Conservation (phyloP, 2,888 invertebrate genomes). For the Pheosia gnoma region DNA sequence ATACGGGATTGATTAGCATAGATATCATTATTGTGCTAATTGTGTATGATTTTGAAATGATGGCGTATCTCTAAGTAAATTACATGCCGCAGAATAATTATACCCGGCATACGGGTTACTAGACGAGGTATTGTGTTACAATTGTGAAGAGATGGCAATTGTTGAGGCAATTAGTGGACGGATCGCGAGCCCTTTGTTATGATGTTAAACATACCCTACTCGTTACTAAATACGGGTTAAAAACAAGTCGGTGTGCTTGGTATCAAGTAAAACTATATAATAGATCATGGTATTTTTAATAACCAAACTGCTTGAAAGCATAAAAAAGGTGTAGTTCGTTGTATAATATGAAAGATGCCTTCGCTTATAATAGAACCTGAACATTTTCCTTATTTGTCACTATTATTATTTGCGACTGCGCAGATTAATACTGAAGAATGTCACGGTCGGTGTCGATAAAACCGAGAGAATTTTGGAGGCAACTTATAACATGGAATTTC, state of each 20-base stretch:
- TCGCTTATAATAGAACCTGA: no score
- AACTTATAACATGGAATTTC: no score
- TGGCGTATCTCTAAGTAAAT: conserved; percentile 20
- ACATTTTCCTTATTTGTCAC: background rate
- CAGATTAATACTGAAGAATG: conserved; percentile 29
- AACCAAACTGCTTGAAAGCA: no score
- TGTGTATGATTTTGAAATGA: background rate
- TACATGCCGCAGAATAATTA: conserved; percentile 27
- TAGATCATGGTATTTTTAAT: no score
- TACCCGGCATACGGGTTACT: conserved; percentile 9
- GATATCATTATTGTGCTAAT: background rate
- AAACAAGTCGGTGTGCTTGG: conserved; percentile 16
- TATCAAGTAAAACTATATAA: no score
- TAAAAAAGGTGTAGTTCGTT: no score
- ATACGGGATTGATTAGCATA: no score
- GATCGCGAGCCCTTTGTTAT: conserved; percentile 30
- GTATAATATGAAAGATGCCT: no score
- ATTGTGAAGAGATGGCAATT: conserved; percentile 34
- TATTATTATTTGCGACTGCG: conserved; percentile 16
- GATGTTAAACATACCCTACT: conserved; percentile 20
- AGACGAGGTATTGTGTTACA: conserved; percentile 41
- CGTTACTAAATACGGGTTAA: conserved; percentile 10
- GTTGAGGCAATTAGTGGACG: conserved; percentile 39
- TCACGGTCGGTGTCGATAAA: conserved; percentile 27
- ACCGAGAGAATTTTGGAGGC: no score